Evolutionary conservation across 2,113 vertebrate genomes (phyloP).

Genomic region (Oceanites oceanicus): DNA sequence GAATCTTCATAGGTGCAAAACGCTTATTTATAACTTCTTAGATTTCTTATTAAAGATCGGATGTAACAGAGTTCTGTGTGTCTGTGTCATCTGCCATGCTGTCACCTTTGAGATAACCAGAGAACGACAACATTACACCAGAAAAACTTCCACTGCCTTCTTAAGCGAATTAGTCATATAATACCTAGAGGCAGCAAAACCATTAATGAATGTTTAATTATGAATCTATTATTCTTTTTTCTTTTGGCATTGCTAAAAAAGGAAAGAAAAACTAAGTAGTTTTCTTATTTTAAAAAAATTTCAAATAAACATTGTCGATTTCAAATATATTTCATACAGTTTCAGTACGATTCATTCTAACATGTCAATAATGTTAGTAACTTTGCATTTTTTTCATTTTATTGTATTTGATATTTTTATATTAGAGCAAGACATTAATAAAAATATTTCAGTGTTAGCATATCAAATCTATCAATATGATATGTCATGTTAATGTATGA

Average conservation of each 20-base stretch:
- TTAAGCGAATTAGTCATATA: background rate
- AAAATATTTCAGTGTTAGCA: background rate
- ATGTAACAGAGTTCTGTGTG: slow-evolving; percentile 51
- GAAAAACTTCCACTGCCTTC: background rate
- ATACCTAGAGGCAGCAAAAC: background rate
- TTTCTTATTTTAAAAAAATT: background rate
- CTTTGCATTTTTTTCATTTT: background rate
- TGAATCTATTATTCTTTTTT: background rate
- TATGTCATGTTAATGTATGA: background rate
- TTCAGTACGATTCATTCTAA: background rate
- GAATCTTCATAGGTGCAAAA: slow-evolving; percentile 51
- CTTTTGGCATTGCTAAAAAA: background rate
- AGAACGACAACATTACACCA: background rate
- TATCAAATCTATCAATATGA: background rate
- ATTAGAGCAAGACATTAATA: background rate
- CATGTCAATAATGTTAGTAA: background rate
- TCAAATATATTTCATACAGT: background rate
- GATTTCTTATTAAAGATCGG: slow-evolving; percentile 49
- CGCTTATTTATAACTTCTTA: background rate
- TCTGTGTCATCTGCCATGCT: slow-evolving; percentile 67
- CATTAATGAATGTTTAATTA: background rate
- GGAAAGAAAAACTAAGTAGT: background rate
- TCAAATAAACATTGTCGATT: background rate
- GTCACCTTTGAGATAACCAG: slow-evolving; percentile 50
- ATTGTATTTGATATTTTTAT: background rate